phyloP scores from a whole-genome alignment of 2,797 vertebrate genomes.

The Scarus forsteni region DNA sequence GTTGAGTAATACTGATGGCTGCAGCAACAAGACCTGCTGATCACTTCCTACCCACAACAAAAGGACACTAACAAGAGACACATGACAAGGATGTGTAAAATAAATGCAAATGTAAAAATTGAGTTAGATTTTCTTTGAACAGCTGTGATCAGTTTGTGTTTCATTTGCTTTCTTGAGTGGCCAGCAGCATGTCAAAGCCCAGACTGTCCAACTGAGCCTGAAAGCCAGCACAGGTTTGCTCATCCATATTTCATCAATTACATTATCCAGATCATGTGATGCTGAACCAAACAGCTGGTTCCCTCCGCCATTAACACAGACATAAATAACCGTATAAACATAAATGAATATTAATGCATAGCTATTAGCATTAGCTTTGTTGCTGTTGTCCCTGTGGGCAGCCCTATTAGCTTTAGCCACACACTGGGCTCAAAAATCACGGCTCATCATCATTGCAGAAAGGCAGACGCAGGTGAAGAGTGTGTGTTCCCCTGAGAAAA shows the following conservation, averaged over 20 bases:
- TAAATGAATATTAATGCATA: constrained; percentile 71
- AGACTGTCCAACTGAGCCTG: neutral
- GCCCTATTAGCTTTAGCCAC: constrained; percentile 57
- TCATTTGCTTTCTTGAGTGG: too few relatives aligned
- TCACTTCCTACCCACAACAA: too few relatives aligned
- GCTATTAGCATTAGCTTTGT: constrained; percentile 74
- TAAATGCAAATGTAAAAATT: too few relatives aligned
- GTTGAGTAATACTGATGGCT: too few relatives aligned
- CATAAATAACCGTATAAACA: constrained; percentile 59
- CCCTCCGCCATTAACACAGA: constrained; percentile 53
- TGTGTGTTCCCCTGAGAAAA: constrained; percentile 48
- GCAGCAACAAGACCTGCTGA: too few relatives aligned
- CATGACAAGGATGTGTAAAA: too few relatives aligned
- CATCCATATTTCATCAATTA: constrained; percentile 51
- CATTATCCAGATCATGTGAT: constrained; percentile 26
- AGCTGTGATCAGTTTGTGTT: too few relatives aligned
- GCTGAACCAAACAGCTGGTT: constrained; percentile 54
- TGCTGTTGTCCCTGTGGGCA: constrained; percentile 52
- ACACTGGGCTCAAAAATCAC: constrained; percentile 30
- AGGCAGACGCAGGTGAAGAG: constrained; percentile 49
- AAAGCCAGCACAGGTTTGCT: constrained; percentile 21
- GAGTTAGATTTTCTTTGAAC: too few relatives aligned
- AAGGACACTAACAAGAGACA: too few relatives aligned
- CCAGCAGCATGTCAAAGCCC: too few relatives aligned
- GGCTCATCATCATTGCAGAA: constrained; percentile 31